Percentiles rank a stretch among this genome's conserved stretches.
Evolutionary conservation across 2,113 vertebrate genomes (phyloP).

Genomic region (Mus pahari): DNA sequence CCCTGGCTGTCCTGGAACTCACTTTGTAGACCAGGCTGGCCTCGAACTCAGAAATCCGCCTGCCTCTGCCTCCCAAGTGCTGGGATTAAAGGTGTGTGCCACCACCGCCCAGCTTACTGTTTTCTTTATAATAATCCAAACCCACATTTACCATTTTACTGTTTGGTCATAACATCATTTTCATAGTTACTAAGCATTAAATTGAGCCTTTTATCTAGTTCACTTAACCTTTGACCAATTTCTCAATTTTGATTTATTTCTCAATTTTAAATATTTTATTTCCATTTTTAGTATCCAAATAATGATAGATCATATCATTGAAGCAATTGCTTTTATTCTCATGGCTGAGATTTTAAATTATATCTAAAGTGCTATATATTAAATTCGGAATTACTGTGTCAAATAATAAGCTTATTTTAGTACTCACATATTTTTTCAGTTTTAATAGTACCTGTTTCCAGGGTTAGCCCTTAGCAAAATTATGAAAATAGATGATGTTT

Average conservation of each 20-base stretch:
- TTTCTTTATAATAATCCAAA: constrained; percentile 35
- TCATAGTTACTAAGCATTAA: constrained; percentile 11
- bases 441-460: constrained; percentile 72
- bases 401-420: constrained; percentile 76
- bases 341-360: constrained; percentile 53
- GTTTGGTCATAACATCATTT: constrained; percentile 37
- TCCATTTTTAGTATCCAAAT: constrained; percentile 61
- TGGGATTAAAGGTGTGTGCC: too few relatives aligned
- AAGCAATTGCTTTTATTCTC: constrained; percentile 40
- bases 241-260: neutral
- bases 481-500: constrained; percentile 70
- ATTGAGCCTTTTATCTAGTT: constrained; percentile 27
- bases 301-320: constrained; percentile 44
- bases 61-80: too few relatives aligned
- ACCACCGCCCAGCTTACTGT: too few relatives aligned
- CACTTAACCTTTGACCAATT: constrained; percentile 13
- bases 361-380: constrained; percentile 52
- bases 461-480: constrained; percentile 77
- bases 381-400: constrained; percentile 67
- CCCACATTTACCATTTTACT: neutral
- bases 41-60: too few relatives aligned
- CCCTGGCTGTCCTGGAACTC: too few relatives aligned
- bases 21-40: too few relatives aligned
- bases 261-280: constrained; percentile 51
- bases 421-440: constrained; percentile 68